Evolutionary conservation across 2,888 invertebrate species (phyloP), one percentile per base, ranked within the genome.

Genomic region (Perizoma flavofasciatum): DNA sequence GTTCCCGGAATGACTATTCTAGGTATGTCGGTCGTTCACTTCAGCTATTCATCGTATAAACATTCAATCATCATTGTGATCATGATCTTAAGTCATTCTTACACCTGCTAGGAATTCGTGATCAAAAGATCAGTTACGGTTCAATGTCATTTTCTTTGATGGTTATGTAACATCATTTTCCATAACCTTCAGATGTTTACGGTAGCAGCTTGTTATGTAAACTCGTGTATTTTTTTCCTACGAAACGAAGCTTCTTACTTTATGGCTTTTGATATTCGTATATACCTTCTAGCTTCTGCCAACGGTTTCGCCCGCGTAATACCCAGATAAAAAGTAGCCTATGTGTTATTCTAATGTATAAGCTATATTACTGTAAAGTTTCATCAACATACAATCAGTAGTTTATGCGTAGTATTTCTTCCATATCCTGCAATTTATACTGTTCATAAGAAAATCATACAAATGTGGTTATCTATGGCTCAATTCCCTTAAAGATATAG

Each of bases 1-100:
- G 9, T 49, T 55, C 11, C 63, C 48, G 51, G 67, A 68, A 90
- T 90, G 90, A 90, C 90, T 61, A 82, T 90, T 68, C 81, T 83
- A 72, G 90, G 90, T 90, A 83, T 77, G 84, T 69, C 49, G 49
- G 45, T 32, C 32, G 40, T 55, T 58, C 35, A 22, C 51, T 41
- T 45, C 8, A 47, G 34, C 32, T 10, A 11, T 46, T 57, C 43
- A 40, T 47, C 33, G 33, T 10, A 48, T 44, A n/a, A 33, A 63
- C 55, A 43, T 50, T 41, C 32, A 54, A 11, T 41, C 33, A 50
- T 54, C 49, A 50, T 46, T n/a, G 49, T 45, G 11, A 34, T 54
- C 49, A 47, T 54, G 54, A 46, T 50, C 22, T 22, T 32, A 9
- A 47, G 32, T 45, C 34, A 51, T 35, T 37, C 33, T 49, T 43